Evolutionary conservation across 2,888 invertebrate genomes (phyloP).

Genomic region (Falcaria lacertinaria): DNA sequence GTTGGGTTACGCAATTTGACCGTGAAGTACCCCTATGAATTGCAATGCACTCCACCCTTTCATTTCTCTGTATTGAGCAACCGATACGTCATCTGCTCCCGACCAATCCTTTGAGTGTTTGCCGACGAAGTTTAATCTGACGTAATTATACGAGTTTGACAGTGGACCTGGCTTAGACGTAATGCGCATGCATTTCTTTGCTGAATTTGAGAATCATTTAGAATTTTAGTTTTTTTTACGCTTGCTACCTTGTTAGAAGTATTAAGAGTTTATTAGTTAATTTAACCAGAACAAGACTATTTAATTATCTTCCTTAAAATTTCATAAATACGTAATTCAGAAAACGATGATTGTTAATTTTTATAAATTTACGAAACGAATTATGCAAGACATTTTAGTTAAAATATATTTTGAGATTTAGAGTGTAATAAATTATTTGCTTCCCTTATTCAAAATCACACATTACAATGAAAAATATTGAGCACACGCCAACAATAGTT

Average conservation of each 20-base stretch:
- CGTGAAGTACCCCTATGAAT: constrained; percentile 73
- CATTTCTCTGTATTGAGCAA: constrained; percentile 67
- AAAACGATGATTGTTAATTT: too few species aligned
- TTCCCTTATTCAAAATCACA: constrained; percentile 13
- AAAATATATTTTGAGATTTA: neutral
- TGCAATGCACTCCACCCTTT: constrained; percentile 74
- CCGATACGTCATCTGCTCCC: constrained; percentile 68
- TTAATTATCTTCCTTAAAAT: too few species aligned
- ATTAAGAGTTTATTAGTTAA: too few species aligned
- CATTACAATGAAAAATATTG: constrained; percentile 15
- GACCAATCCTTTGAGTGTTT: constrained; percentile 56
- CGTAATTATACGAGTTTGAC: constrained; percentile 7
- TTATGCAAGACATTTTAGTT: too few species aligned
- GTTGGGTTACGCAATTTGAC: constrained; percentile 63
- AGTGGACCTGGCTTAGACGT: neutral
- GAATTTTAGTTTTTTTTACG: too few species aligned
- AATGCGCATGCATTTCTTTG: neutral
- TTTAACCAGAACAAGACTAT: too few species aligned
- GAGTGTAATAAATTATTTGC: neutral
- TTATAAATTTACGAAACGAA: too few species aligned
- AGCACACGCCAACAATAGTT: constrained; percentile 50
- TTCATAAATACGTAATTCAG: too few species aligned
- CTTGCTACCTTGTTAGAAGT: too few species aligned
- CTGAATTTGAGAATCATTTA: neutral
- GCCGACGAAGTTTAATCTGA: constrained; percentile 42